These are phyloP conservation scores for Ditylenchus weischeri DNA, from an alignment of 2,888 invertebrate genomes.

Conservation along the genomic window DNA sequence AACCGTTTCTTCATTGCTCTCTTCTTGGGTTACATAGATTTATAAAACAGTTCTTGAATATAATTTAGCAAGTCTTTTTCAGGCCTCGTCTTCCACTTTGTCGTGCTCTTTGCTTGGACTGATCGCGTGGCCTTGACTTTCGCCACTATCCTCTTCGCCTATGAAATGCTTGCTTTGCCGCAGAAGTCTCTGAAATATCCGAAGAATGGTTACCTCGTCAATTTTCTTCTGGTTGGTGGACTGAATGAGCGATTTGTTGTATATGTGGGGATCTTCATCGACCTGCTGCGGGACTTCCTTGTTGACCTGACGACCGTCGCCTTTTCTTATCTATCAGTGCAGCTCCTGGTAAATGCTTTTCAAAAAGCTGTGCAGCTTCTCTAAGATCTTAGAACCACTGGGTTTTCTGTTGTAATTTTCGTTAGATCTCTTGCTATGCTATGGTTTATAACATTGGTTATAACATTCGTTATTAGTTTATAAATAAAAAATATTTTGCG, in stretches of 20 bases:
- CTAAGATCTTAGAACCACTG: no score
- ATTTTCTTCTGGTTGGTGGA: slow-evolving; percentile 30
- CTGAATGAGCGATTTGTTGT: slow-evolving; percentile 24
- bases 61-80: no score
- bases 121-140: slow-evolving; percentile 15
- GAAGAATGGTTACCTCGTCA: slow-evolving; percentile 25
- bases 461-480: no score
- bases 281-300: slow-evolving; percentile 15
- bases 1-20: slow-evolving; percentile 15
- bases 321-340: background rate
- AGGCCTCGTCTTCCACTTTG: slow-evolving; percentile 15
- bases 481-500: no score
- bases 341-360: background rate
- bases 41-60: no score
- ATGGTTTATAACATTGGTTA: no score
- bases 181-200: slow-evolving; percentile 12
- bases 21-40: background rate
- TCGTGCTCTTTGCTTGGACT: slow-evolving; percentile 16
- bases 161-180: slow-evolving; percentile 10
- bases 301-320: slow-evolving; percentile 9
- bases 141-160: slow-evolving; percentile 14
- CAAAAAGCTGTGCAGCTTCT: background rate
- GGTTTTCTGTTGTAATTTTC: no score
- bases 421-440: no score
- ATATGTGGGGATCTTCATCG: slow-evolving; percentile 15